Base-by-base conservation (phyloP, 30 jellyfish, hydroid and myxozoan species). In the Mastigias papua region DNA sequence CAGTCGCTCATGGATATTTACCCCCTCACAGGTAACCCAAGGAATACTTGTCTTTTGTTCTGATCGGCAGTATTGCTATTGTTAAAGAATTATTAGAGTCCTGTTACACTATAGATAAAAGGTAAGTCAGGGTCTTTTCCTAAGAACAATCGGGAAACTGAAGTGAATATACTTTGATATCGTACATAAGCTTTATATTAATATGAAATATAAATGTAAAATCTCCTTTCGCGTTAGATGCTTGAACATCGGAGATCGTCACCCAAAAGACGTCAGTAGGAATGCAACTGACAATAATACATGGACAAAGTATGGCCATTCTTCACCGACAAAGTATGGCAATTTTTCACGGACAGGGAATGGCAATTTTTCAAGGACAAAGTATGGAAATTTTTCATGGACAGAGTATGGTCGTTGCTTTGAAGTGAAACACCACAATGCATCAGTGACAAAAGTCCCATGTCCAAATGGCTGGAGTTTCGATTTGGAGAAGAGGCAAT, bases 401-500 rank as follows among this genome's bases (percentile, higher is more conserved):
- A 22, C 42, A 22, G 42, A 63, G n/a, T 22, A 20, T 63, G 46
- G 42, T 13, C 0, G 42, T 7, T 63, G 74, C 20, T 20, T 63
- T 27, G 74, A 63, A 0, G 23, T 0, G 26, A 63, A 25, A n/a
- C 48, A 63, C 74, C 11, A 34, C 66, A 72, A 72, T 37, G 29
- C 25, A n/a, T 33, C 83, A 72, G 49, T 37, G 48, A 19, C 64
- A 42, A 72, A 72, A 72, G 48, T 67, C 0, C 69, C 76, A 3
- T 89, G 97, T 62, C 88, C 65, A 27, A 78, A 78, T 34, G 97
- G 97, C 67, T 89, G 97, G 97, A 30, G 7, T 1, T 89, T 89
- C 60, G 84, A 48, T 16, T 22, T 78, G 33, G 77, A 69, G 31
- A 75, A 73, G 13, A 62, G 31, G n/a, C 93, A 80, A 54, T 48